Percentiles rank a stretch among this genome's conserved stretches.
phyloP scores from a whole-genome alignment of 2,113 vertebrate species.

The Acanthochromis polyacanthus region DNA sequence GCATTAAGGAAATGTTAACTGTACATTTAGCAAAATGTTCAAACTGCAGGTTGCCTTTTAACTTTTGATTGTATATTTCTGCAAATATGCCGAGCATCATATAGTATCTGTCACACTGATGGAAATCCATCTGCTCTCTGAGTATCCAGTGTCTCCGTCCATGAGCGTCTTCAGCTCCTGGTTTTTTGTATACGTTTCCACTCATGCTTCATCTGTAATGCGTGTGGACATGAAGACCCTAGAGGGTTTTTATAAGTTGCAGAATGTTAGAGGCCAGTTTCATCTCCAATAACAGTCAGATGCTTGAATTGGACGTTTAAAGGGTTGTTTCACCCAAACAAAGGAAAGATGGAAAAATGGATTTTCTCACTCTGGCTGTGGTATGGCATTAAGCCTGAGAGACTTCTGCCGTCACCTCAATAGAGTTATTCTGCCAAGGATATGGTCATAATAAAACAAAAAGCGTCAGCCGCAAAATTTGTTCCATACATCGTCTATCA shows the following conservation, averaged over 20 bases:
- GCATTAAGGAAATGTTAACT: too few relatives aligned
- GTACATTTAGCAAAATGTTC: too few relatives aligned
- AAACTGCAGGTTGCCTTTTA: neutral
- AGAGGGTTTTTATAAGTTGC: conserved; percentile 37
- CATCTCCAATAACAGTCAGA: conserved; percentile 39
- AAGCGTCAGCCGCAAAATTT: neutral
- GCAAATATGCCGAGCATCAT: conserved; percentile 33
- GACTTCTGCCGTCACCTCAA: neutral
- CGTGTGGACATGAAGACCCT: conserved; percentile 50
- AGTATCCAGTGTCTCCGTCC: conserved; percentile 3
- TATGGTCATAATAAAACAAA: neutral
- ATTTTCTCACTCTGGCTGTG: neutral
- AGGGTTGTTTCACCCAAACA: neutral
- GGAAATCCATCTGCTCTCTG: conserved; percentile 37
- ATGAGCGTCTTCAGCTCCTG: conserved; percentile 19
- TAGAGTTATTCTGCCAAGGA: neutral
- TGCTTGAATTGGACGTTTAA: conserved; percentile 16
- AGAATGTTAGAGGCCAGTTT: conserved; percentile 37
- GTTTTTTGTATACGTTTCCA: conserved; percentile 25
- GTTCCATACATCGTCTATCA: neutral
- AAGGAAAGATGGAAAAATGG: neutral
- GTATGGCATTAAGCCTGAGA: neutral
- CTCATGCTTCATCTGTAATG: conserved; percentile 52
- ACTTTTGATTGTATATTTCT: conserved; percentile 13
- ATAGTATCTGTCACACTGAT: conserved; percentile 29